Conservation (phyloP, 2,113 vertebrate genomes). For the Cephalopholis sonnerati region DNA sequence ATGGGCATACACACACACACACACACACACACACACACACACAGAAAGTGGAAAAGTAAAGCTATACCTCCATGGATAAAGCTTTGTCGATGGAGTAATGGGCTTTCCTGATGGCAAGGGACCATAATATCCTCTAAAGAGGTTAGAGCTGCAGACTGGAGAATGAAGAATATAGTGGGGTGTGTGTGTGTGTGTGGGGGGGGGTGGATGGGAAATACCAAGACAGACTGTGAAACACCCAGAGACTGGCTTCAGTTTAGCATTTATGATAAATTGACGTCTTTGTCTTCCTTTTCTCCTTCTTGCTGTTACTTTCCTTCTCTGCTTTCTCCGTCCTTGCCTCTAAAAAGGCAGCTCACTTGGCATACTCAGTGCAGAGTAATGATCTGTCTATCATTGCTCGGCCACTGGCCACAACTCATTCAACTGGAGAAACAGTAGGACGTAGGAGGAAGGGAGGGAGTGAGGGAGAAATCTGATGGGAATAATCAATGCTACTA, state of each 20-base stretch:
- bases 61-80: conserved; percentile 70
- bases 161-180: conserved; percentile 58
- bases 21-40: conserved; percentile 28
- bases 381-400: conserved; percentile 69
- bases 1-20: conserved; percentile 30
- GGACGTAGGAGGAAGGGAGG: conserved; percentile 27
- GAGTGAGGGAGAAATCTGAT: conserved; percentile 48
- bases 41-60: conserved; percentile 63
- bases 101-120: conserved; percentile 77
- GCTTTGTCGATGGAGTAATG: conserved; percentile 73
- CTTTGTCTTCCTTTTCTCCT: conserved; percentile 28
- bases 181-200: too few species aligned
- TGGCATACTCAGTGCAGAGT: conserved; percentile 51
- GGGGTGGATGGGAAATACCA: conserved; percentile 65
- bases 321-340: conserved; percentile 20
- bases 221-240: conserved; percentile 50
- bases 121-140: conserved; percentile 79
- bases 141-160: conserved; percentile 75
- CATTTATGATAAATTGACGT: conserved; percentile 55
- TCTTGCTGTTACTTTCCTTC: conserved; percentile 12
- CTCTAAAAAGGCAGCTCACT: conserved; percentile 47
- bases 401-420: conserved; percentile 69
- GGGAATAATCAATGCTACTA: conserved; percentile 72
- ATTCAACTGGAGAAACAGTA: conserved; percentile 48
- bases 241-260: conserved; percentile 50